Evolutionary conservation across 1,140 invertebrate genomes (phyloP).

Genomic region (Drosophila prosaltans): DNA sequence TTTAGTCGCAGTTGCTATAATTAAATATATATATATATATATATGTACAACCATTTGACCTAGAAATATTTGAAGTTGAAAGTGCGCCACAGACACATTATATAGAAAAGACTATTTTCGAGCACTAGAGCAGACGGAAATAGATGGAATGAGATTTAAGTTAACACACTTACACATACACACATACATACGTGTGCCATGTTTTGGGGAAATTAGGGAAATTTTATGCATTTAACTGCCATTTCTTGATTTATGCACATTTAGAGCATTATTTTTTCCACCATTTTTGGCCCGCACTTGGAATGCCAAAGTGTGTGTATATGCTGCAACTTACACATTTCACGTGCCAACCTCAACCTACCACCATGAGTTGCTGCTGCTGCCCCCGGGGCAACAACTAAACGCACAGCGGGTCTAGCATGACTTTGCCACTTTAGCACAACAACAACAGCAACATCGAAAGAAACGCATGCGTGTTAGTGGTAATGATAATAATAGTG

Average conservation of each 20-base stretch:
- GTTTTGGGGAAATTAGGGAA: no score
- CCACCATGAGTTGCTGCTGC: constrained; percentile 13
- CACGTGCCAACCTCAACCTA: constrained; percentile 64
- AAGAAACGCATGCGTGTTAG: no score
- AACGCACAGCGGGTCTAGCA: constrained; percentile 32
- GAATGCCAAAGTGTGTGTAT: constrained; percentile 43
- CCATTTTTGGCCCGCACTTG: constrained; percentile 32
- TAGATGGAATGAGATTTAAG: constrained; percentile 4
- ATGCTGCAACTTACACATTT: constrained; percentile 68
- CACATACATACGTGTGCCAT: no score
- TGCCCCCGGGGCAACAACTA: constrained; percentile 5
- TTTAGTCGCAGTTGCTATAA: constrained; percentile 57
- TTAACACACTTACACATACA: no score
- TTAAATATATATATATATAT: constrained; percentile 55
- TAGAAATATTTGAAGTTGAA: constrained; percentile 74
- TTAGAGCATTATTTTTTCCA: not conserved
- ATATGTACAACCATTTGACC: constrained; percentile 48
- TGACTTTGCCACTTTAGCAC: constrained; percentile 68
- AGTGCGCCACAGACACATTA: constrained; percentile 36
- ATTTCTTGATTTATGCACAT: constrained; percentile 1
- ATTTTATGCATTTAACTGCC: no score
- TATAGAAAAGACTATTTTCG: constrained; percentile 29
- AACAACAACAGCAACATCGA: not conserved
- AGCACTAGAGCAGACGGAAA: constrained; percentile 5
- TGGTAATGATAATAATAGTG: constrained; percentile 74